Evolutionary conservation across 2,797 vertebrate species (phyloP), one percentile per base, ranked within the genome.

Genomic region (Vireo griseus): DNA sequence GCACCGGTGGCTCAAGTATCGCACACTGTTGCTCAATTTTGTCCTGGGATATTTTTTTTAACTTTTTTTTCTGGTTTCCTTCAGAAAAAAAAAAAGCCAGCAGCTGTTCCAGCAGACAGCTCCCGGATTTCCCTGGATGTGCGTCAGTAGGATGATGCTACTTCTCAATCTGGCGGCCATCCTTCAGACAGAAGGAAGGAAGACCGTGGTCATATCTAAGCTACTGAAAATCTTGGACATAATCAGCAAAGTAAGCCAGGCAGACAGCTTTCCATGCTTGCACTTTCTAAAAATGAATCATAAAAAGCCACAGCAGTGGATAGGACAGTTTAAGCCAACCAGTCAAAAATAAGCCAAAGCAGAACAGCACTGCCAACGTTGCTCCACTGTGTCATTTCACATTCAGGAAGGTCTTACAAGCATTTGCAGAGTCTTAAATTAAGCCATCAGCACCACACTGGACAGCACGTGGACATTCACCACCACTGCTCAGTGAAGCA

Each of bases 51-150:
- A n/a, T 28, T 22, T 31, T 31, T 52, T 28, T 10, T 9, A 28
- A 17, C 29, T 50, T 80, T 55, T 65, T 71, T n/a, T 25, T 7
- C 35, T 52, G 24, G 28, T 90, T 90, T 88, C 48, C 58, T 85
- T 74, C 14, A 39, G 45, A n/a, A n/a, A 80, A 47, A 55, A 47
- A 55, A 55, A 47, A 55, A 51, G 25, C 25, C 50, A 89, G 71
- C 92, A 95, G 93, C 95, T 96, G 95, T 93, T 95, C 57, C 95
- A 95, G 93, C 93, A 95, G 93, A 95, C 95, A 88, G 93, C 92
- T 96, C 95, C 93, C 44, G 92, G 95, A 93, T 96, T 95, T 96
- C 95, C 96, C 95, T 96, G 44, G 21, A 91, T 91, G 90, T 91
- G 92, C 91, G 94, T 96, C 93, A 93, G 79, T 6, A 50, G 58